Conservation (phyloP, 1,140 invertebrate genomes). For the Drosophila pallidifrons region DNA sequence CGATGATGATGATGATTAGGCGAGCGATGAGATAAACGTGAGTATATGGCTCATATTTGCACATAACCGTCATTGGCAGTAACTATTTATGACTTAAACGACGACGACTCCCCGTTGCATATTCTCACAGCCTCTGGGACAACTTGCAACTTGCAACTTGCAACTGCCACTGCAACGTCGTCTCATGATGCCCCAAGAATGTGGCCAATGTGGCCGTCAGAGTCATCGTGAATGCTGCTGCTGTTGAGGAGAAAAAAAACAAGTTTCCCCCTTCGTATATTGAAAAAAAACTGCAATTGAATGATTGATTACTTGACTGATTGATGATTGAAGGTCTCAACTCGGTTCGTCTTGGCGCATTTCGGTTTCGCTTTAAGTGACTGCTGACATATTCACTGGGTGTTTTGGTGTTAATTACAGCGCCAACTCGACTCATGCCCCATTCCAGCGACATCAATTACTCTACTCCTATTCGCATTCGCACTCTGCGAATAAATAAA, state of each 20-base stretch:
- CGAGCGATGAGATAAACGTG: slow-evolving; percentile 23
- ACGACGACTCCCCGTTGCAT: slow-evolving; percentile 28
- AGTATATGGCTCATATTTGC: slow-evolving; percentile 50
- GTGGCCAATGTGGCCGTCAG: slow-evolving; percentile 61
- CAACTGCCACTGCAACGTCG: neutral
- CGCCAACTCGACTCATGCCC: slow-evolving; percentile 25
- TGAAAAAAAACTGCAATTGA: slow-evolving; percentile 51
- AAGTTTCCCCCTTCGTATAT: slow-evolving; percentile 16
- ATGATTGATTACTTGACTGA: slow-evolving; percentile 73
- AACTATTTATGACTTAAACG: slow-evolving; percentile 73
- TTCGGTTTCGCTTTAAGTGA: slow-evolving; percentile 64
- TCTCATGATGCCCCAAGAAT: slow-evolving; percentile 22
- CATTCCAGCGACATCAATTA: slow-evolving; percentile 56
- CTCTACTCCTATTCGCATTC: slow-evolving; percentile 38
- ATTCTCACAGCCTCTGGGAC: slow-evolving; percentile 41
- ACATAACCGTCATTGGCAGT: slow-evolving; percentile 63
- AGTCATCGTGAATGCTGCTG: slow-evolving; percentile 29
- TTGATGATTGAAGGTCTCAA: slow-evolving; percentile 72
- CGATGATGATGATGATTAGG: slow-evolving; percentile 15
- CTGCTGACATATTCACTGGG: slow-evolving; percentile 71
- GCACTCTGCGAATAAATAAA: slow-evolving; percentile 1
- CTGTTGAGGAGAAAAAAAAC: neutral
- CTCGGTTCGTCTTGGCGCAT: slow-evolving; percentile 18
- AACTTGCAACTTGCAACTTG: slow-evolving; percentile 1
- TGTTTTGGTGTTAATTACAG: slow-evolving; percentile 75